phyloP scores from a whole-genome alignment of 2,888 invertebrate species.

The Noctua comes region DNA sequence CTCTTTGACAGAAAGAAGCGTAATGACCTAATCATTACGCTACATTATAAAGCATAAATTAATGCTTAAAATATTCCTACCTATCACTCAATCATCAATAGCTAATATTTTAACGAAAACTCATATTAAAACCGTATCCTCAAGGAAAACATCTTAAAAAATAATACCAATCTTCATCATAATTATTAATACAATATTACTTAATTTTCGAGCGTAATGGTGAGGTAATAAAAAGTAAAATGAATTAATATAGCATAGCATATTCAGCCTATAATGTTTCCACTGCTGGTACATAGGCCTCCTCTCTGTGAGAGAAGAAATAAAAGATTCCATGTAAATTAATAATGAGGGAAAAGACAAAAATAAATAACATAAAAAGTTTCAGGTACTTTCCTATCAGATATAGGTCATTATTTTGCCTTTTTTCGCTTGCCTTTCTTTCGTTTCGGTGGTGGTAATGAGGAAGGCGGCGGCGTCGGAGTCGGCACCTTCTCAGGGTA shows the following conservation, averaged over 20 bases:
- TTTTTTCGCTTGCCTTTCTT: background rate
- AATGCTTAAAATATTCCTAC: background rate
- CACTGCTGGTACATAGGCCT: background rate
- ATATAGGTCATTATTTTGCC: background rate
- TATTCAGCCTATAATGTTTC: background rate
- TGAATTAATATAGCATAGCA: background rate
- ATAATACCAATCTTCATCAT: background rate
- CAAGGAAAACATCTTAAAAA: background rate
- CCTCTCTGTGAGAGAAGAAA: background rate
- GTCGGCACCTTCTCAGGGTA: slow-evolving; percentile 77
- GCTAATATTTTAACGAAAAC: background rate
- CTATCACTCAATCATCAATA: background rate
- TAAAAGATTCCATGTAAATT: background rate
- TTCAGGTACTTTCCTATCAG: background rate
- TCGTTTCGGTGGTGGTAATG: background rate
- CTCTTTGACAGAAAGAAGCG: too few relatives aligned
- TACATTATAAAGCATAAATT: background rate
- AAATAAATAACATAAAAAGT: background rate
- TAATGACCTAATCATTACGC: too few relatives aligned
- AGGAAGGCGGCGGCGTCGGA: slow-evolving; percentile 68
- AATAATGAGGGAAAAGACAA: background rate
- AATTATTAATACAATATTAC: background rate
- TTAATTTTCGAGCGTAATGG: background rate
- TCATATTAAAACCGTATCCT: slow-evolving; percentile 2
- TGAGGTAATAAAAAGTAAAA: background rate